These are phyloP conservation scores for Drosophila azteca DNA, from an alignment of 1,140 invertebrate species.

Conservation along the genomic window DNA sequence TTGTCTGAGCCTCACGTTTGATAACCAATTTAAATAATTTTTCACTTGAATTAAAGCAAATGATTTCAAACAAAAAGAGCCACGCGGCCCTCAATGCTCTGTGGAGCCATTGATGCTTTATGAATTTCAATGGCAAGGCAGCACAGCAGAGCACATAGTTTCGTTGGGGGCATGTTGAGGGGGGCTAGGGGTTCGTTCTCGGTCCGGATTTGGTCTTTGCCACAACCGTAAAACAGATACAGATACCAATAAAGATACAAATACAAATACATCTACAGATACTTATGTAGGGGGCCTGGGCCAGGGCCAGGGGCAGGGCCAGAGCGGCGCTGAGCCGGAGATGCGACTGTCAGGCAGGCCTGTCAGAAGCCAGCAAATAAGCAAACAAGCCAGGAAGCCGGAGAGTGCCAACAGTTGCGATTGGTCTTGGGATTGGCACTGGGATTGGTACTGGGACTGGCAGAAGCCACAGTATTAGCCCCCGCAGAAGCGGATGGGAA, in stretches of 20 bases:
- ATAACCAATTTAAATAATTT: slow-evolving; percentile 82
- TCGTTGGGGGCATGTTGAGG: slow-evolving; percentile 35
- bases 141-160: slow-evolving; percentile 48
- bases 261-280: slow-evolving; percentile 38
- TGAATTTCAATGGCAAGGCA: slow-evolving; percentile 73
- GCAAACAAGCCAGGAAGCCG: slow-evolving; percentile 58
- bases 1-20: slow-evolving; percentile 61
- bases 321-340: slow-evolving; percentile 13
- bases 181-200: slow-evolving; percentile 9
- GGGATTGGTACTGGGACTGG: slow-evolving; percentile 17
- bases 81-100: slow-evolving; percentile 15
- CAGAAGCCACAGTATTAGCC: slow-evolving; percentile 34
- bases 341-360: slow-evolving; percentile 40
- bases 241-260: slow-evolving; percentile 25
- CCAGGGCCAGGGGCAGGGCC: neutral
- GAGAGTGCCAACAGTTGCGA: slow-evolving; percentile 71
- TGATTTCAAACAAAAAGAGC: slow-evolving; percentile 71
- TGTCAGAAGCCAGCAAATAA: slow-evolving; percentile 36
- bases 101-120: slow-evolving; percentile 70
- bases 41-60: slow-evolving; percentile 81
- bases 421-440: slow-evolving; percentile 68
- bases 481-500: slow-evolving; percentile 10
- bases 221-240: slow-evolving; percentile 21
- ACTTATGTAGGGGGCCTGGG: slow-evolving; percentile 8
- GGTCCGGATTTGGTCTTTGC: slow-evolving; percentile 31